Base-by-base conservation (phyloP, 2,888 invertebrate species). In the Vesta saturnalis region DNA sequence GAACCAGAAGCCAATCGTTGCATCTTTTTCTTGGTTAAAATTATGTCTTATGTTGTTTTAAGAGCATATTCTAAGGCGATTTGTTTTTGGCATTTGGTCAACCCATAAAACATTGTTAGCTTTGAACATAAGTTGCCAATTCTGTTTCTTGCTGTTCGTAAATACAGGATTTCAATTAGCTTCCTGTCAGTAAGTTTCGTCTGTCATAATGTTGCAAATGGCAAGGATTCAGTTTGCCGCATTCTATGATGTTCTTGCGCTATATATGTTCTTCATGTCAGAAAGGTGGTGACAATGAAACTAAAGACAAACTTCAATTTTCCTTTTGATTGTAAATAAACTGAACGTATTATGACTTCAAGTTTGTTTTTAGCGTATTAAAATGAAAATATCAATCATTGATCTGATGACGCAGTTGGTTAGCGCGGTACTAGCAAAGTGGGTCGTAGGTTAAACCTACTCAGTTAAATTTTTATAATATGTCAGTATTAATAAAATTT, bases 61-160 rank as follows among this genome's bases (percentile, higher is more conserved):
- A 12, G 43, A 30, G 30, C 30, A 10, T 30, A 30, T 30, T 30
- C 10, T 4, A 6, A 30, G 30, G 10, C 43, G 12, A 43, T 43
- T 43, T 43, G 43, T 43, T 43, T 43, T 43, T 43, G 12, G 4
- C 43, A 10, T 43, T 43, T 43, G 14, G 12, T 43, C 43, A 43
- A 43, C 43, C 43, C 43, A 43, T 43, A 43, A 43, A 43, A 43
- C 43, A 43, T 43, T 43, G 43, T 43, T 43, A 43, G 43, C 4
- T 43, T 43, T 43, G 43, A 43, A 43, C 43, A 43, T 43, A 43
- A 6, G 43, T 43, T 43, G 43, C 43, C 43, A 43, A 43, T 43
- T 43, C 3, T 43, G 43, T 43, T 43, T 30, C 12, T 43, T 43
- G 43, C 14, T 43, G 43, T 43, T 43, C 12, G 43, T 43, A 43